Evolutionary conservation across 2,797 vertebrate species (phyloP), one percentile per base, ranked within the genome.

Genomic region (Sebastes paucispinis): DNA sequence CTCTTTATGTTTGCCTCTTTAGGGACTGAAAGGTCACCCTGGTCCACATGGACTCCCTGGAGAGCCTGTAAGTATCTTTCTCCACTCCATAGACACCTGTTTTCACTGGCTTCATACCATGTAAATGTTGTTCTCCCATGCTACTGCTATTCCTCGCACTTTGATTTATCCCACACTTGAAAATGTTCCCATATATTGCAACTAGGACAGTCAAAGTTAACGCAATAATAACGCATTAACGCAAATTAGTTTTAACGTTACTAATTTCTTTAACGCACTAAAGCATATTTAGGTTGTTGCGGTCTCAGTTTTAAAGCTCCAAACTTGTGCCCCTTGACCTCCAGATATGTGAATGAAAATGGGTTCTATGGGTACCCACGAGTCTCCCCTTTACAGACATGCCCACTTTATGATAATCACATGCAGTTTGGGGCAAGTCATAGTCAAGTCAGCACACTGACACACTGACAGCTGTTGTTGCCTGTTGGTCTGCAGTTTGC

Each of bases 41-140:
- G 98, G 98, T 94, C 96, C 97, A n/a, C 93, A 95, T 58, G 98
- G 98, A 90, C 97, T 98, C 85, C 97, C 98, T 72, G 97, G 97
- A 96, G 97, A 98, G 81, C 91, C 97, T 94, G 97, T 98, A 92
- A 97, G 97, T 96, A 83, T 79, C 32, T 57, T 73, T 57, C 43
- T 58, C n/a, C 6, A n/a, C 54, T 77, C 77, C 47, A 75, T 22
- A 10, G 3, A 39, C n/a, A 52, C 8, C 52, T 55, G 24, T 60
- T 69, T 69, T 22, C 6, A 1, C 31, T 16, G 6, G 4, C 24
- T 69, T 68, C 6, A 71, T 20, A 20, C 34, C 34, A 12, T 52
- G 3, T 80, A 63, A 57, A 73, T 55, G 36, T 29, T 27, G 8
- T 66, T 64, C 11, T 77, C 36, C 14, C 29, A 8, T 29, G 32